Percentiles rank a stretch among this genome's conserved stretches.
phyloP scores from a whole-genome alignment of 2,113 vertebrate genomes.

The Charina bottae region DNA sequence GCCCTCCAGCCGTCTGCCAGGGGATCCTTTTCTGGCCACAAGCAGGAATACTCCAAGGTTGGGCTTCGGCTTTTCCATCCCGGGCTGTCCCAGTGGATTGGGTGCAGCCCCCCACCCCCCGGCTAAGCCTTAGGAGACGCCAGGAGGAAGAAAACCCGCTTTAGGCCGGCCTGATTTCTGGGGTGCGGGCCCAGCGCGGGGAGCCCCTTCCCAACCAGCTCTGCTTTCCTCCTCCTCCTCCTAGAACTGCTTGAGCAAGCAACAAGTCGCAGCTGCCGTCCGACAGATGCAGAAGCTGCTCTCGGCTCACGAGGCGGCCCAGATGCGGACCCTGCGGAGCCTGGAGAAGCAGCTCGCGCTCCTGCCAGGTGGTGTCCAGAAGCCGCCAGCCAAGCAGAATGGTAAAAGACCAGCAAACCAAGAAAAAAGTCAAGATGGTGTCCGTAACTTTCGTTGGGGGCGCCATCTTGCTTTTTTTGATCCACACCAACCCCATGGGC shows the following conservation, averaged over 20 bases:
- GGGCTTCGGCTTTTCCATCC: neutral
- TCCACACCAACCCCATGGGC: neutral
- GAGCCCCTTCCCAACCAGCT: neutral
- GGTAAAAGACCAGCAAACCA: slow-evolving; percentile 62
- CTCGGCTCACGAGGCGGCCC: slow-evolving; percentile 79
- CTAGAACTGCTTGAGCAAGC: slow-evolving; percentile 79
- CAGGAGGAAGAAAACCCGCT: neutral
- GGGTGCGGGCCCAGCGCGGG: neutral
- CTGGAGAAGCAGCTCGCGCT: slow-evolving; percentile 82
- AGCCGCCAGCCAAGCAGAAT: slow-evolving; percentile 65
- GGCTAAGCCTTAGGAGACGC: neutral
- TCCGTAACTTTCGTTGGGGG: neutral
- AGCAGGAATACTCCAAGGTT: neutral
- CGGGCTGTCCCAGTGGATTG: neutral
- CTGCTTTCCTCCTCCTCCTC: fast-evolving
- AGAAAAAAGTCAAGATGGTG: neutral
- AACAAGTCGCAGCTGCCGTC: slow-evolving; percentile 74
- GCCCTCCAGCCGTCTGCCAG: too few species aligned
- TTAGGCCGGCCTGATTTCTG: neutral
- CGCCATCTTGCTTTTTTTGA: neutral
- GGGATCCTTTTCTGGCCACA: neutral
- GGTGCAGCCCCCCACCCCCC: too few species aligned
- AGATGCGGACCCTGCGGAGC: slow-evolving; percentile 71
- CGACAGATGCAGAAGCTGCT: slow-evolving; percentile 86
- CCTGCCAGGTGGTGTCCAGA: slow-evolving; percentile 73